Percentiles rank a stretch among this genome's conserved stretches.
Evolutionary conservation across 2,113 vertebrate species (phyloP).

Genomic region (Haliaeetus leucogaster): DNA sequence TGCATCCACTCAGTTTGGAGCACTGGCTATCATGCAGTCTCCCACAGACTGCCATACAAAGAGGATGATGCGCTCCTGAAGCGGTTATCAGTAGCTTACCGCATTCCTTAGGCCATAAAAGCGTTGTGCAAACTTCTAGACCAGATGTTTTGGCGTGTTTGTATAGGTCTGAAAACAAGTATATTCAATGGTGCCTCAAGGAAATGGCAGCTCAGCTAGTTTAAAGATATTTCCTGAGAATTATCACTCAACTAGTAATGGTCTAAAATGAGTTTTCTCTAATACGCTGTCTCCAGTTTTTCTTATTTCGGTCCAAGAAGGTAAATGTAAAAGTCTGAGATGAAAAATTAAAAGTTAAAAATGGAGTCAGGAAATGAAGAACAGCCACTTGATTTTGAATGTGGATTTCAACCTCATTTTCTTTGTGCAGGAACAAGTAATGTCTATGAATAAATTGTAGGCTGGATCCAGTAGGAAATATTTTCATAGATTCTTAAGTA

Average conservation of each 20-base stretch:
- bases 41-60: not conserved
- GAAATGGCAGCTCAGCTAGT: not conserved
- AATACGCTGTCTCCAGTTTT: not conserved
- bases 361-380: not conserved
- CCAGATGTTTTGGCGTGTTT: not conserved
- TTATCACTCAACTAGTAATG: not conserved
- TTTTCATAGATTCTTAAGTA: not conserved
- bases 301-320: not conserved
- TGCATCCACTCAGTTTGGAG: not conserved
- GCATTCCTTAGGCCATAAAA: not conserved
- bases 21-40: not conserved
- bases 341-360: not conserved
- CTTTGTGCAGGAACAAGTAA: not conserved
- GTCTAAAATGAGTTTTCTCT: not conserved
- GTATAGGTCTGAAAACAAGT: not conserved
- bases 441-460: not conserved
- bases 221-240: not conserved
- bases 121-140: not conserved
- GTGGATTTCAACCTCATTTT: not conserved
- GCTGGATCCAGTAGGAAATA: not conserved
- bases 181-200: accelerated
- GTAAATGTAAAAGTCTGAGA: not conserved
- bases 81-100: not conserved
- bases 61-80: not conserved
- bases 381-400: not conserved